Base-by-base conservation (phyloP, 2,888 invertebrate genomes). In the Caenorhabditis uteleia region DNA sequence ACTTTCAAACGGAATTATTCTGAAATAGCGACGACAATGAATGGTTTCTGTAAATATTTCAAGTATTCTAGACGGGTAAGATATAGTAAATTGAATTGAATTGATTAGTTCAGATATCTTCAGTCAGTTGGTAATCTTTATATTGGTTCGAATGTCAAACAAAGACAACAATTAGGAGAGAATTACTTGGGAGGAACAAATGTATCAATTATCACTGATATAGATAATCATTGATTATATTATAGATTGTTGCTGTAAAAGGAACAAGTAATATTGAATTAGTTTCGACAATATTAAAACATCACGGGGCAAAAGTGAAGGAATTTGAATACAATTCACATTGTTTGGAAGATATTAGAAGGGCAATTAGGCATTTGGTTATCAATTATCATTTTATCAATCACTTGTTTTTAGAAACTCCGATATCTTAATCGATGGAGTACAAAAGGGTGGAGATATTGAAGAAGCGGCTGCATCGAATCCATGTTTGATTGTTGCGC, bases 121-220 rank as follows among this genome's bases (percentile, higher is more conserved):
- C 48, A 62, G 62, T 23, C 43, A 25, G 48, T 62, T 21, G 62
- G 62, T 1, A 62, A 62, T 18, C 14, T 62, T 8, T 62, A 57
- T 45, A 51, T 62, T 23, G 62, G 62, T n/a, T 34, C 56, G 7
- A 62, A 62, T 45, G 62, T 62, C 2, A 44, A 38, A 25, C 62
- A 62, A 26, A 29, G 62, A 31, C 48, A 46, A 0, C 62, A 62
- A 38, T 38, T 62, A 1, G 62, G 62, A 1, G 62, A 62, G 40
- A 56, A 62, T 23, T 62, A 42, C 47, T 20, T 61, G 29, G 61
- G 42, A 8, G 60, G 60, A 23, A 46, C 55, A 0, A 29, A 49
- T 23, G 60, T 61, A 14, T 20, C 6, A 16, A 34, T 5, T 34
- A 34, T 34, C n/a, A 34, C 5, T 7, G 34, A n/a, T n/a, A n/a